A percentile compares a stretch with the other conserved stretches of the same genome.
These are phyloP conservation scores for Gasterosteus nipponicus DNA, from an alignment of 2,113 vertebrate genomes.

Conservation along the genomic window DNA sequence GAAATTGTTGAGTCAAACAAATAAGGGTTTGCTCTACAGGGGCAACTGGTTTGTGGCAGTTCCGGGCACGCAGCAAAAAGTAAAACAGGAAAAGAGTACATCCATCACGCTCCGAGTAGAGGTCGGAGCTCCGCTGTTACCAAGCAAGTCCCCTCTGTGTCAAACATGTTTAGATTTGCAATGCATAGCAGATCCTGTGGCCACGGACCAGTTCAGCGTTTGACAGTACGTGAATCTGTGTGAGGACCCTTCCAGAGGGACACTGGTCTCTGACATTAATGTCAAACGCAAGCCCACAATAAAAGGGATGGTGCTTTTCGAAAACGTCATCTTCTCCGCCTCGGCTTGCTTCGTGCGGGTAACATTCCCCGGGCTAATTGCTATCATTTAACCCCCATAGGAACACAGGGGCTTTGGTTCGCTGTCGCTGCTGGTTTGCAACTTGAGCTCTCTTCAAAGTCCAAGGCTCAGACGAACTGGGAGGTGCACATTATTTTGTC, in stretches of 20 bases:
- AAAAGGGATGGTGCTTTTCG: neutral
- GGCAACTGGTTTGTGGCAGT: neutral
- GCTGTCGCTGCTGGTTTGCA: constrained; percentile 32
- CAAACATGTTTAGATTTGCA: constrained; percentile 26
- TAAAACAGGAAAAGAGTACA: neutral
- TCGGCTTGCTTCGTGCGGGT: constrained; percentile 14
- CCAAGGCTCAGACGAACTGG: constrained; percentile 9
- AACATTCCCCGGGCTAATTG: constrained; percentile 34
- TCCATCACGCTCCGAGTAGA: neutral
- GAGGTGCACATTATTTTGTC: constrained; percentile 45
- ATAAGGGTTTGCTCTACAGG: neutral
- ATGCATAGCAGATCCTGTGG: neutral
- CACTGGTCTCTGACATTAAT: neutral
- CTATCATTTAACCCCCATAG: constrained; percentile 18
- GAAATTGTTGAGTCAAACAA: neutral
- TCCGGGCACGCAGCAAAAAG: neutral
- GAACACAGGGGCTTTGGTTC: constrained; percentile 30
- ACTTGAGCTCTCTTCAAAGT: constrained; percentile 59
- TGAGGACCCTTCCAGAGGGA: neutral
- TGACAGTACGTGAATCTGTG: neutral
- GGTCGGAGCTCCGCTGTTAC: neutral
- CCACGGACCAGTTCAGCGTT: neutral
- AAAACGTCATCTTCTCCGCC: neutral
- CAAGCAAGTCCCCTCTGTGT: neutral
- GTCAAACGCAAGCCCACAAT: neutral